Conservation (phyloP, 2,888 invertebrate species). For the Malthinus flaveolus region DNA sequence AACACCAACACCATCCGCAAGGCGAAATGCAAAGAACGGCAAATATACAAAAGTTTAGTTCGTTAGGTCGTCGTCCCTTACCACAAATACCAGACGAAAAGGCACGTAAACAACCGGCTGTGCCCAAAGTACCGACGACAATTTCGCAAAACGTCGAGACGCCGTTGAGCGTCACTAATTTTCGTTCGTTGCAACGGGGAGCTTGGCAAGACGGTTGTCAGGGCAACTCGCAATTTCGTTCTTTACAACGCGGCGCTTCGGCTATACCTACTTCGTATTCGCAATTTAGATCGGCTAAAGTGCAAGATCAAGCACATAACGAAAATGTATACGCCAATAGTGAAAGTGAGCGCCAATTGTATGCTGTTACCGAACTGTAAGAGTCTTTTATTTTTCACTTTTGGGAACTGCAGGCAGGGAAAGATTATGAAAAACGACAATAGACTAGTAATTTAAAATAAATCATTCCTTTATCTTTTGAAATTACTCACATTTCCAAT, state of each 20-base stretch:
- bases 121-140: conserved; percentile 52
- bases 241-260: conserved; percentile 54
- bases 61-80: conserved; percentile 52
- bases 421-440: conserved; percentile 16
- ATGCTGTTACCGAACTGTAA: conserved; percentile 76
- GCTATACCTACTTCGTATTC: conserved; percentile 41
- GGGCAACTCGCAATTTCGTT: conserved; percentile 52
- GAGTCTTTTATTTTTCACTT: conserved; percentile 39
- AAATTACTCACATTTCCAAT: conserved; percentile 13
- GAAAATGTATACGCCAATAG: conserved; percentile 53
- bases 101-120: conserved; percentile 48
- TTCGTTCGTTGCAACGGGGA: conserved; percentile 57
- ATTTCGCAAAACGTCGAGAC: conserved; percentile 49
- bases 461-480: conserved; percentile 20
- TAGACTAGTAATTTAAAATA: conserved; percentile 9
- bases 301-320: conserved; percentile 51
- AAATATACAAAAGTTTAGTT: conserved; percentile 55
- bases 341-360: conserved; percentile 60
- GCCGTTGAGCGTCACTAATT: conserved; percentile 58
- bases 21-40: conserved; percentile 45
- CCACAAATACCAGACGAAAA: conserved; percentile 55
- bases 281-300: conserved; percentile 51
- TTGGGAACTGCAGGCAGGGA: conserved; percentile 55
- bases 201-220: conserved; percentile 49
- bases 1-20: not conserved